A percentile compares a stretch with the other conserved stretches of the same genome.
phyloP scores from a whole-genome alignment of 2,113 vertebrate species.

The Alces alces region DNA sequence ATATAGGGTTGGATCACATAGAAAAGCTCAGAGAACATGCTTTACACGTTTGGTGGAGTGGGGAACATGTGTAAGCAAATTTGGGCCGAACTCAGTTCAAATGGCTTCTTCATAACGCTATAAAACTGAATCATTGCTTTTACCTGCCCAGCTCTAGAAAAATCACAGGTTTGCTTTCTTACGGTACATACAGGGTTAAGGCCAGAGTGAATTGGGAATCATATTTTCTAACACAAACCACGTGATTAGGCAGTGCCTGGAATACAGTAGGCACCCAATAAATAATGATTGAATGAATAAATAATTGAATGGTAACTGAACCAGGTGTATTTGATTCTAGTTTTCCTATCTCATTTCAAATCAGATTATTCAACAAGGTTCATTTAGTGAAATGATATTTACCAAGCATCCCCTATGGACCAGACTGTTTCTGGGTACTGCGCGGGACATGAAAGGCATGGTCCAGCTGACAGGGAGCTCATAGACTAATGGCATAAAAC shows the following conservation, averaged over 20 bases:
- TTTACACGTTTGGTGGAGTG: slow-evolving; percentile 75
- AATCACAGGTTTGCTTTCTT: not conserved
- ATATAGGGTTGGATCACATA: slow-evolving; percentile 79
- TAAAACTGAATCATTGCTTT: not conserved
- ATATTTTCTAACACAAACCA: not conserved
- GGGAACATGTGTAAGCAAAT: slow-evolving; percentile 76
- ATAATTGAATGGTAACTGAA: not conserved
- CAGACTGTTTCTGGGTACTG: no score
- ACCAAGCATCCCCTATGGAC: accelerated
- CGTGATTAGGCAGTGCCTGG: not conserved
- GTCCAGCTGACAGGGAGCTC: no score
- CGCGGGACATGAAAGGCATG: no score
- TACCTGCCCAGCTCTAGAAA: not conserved
- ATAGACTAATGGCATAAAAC: accelerated
- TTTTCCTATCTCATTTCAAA: not conserved
- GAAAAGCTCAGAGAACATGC: slow-evolving; percentile 73
- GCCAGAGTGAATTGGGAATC: not conserved
- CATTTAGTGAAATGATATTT: not conserved
- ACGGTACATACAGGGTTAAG: not conserved
- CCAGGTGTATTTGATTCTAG: not conserved
- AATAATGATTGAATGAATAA: not conserved
- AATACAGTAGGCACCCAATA: not conserved
- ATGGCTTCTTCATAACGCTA: not conserved
- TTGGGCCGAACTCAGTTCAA: slow-evolving; percentile 63
- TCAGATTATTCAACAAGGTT: not conserved